phyloP scores from a whole-genome alignment of 1,140 invertebrate genomes.

The Heliconius eleuchia region DNA sequence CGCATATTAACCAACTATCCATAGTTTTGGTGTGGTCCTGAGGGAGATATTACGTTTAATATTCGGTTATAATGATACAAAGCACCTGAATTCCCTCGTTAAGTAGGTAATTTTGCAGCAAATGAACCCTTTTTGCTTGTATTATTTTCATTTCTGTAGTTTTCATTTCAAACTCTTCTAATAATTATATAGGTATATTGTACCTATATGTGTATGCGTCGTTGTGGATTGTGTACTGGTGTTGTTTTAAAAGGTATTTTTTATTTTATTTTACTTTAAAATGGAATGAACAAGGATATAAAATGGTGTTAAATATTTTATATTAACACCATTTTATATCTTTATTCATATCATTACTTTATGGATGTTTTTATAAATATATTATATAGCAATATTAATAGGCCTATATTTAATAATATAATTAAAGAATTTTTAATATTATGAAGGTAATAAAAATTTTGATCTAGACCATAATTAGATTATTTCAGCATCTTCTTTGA shows the following conservation, averaged over 20 bases:
- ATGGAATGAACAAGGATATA: no score
- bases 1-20: constrained; percentile 52
- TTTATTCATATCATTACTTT: not conserved
- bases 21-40: constrained; percentile 58
- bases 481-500: not conserved
- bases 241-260: not conserved
- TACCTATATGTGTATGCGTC: not conserved
- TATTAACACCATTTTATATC: not conserved
- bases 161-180: not conserved
- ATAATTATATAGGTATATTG: not conserved
- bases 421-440: no score
- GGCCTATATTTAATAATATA: no score
- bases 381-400: no score
- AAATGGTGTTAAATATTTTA: not conserved
- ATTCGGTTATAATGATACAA: constrained; percentile 67
- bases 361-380: no score
- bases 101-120: constrained; percentile 48
- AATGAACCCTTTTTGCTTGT: constrained; percentile 23
- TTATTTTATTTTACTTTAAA: not conserved
- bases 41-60: constrained; percentile 68
- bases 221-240: not conserved
- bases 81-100: constrained; percentile 57
- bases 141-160: constrained; percentile 25
- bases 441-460: no score
- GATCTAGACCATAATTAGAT: no score